phyloP scores from a whole-genome alignment of 2,113 vertebrate genomes.

The Aspiorhynchus laticeps region DNA sequence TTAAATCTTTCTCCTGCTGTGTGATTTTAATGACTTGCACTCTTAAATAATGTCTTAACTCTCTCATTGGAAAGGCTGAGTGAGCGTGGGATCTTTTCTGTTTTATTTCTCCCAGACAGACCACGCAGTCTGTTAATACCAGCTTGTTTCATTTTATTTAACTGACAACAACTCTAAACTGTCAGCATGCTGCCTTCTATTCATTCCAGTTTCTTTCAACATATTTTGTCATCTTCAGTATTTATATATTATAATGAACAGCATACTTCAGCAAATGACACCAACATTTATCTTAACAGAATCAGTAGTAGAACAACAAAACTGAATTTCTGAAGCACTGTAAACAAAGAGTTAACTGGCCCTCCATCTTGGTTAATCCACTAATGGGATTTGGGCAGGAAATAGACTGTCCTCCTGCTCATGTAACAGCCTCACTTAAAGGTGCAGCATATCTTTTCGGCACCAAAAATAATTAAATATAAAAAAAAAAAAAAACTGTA shows the following conservation, averaged over 20 bases:
- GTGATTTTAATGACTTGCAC: neutral
- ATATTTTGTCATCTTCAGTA: neutral
- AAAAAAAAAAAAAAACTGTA: neutral
- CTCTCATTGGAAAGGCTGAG: neutral
- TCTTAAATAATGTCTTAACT: neutral
- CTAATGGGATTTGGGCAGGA: conserved; percentile 75
- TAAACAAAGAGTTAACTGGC: conserved; percentile 60
- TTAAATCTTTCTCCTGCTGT: neutral
- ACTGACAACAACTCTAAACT: neutral
- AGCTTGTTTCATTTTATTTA: conserved; percentile 7
- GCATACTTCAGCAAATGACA: neutral
- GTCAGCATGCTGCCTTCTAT: neutral
- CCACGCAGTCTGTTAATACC: neutral
- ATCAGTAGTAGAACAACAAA: neutral
- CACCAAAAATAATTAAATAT: conserved; percentile 47
- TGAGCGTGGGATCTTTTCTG: neutral
- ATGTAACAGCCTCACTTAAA: conserved; percentile 61
- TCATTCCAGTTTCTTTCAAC: neutral
- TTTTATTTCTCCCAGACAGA: neutral
- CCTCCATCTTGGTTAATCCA: conserved; percentile 72
- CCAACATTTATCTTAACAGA: neutral
- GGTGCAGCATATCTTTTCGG: conserved; percentile 66
- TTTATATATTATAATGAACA: neutral
- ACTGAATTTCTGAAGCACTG: conserved; percentile 19
- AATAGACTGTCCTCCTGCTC: conserved; percentile 71